phyloP scores from a whole-genome alignment of 2,888 invertebrate species.

The Nycteola revayana region DNA sequence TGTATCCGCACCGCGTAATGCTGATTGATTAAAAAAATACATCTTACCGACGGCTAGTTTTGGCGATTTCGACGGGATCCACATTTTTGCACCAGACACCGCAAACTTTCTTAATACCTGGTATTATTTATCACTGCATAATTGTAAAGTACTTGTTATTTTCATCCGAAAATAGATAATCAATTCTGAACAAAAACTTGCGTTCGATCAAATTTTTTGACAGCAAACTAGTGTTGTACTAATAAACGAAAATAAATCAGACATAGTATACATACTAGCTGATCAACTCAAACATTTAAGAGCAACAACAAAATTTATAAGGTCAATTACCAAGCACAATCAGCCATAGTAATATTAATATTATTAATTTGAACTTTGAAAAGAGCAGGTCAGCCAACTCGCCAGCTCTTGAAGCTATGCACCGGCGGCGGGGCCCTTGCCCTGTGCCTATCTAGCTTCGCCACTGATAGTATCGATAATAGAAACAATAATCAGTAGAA shows the following conservation, averaged over 20 bases:
- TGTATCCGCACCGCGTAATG: slow-evolving; percentile 46
- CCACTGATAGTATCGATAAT: too few species aligned
- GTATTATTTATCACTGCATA: slow-evolving; percentile 29
- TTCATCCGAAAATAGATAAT: slow-evolving; percentile 37
- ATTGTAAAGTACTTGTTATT: slow-evolving; percentile 35
- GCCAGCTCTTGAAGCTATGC: too few species aligned
- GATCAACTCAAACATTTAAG: too few species aligned
- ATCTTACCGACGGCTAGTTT: slow-evolving; percentile 89
- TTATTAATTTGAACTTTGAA: too few species aligned
- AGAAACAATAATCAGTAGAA: too few species aligned
- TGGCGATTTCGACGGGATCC: slow-evolving; percentile 87
- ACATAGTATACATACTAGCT: too few species aligned
- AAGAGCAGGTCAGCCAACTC: too few species aligned
- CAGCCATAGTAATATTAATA: too few species aligned
- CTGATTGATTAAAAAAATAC: slow-evolving; percentile 58
- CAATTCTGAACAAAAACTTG: slow-evolving; percentile 36
- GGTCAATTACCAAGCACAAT: too few species aligned
- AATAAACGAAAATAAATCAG: background rate
- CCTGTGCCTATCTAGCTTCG: too few species aligned
- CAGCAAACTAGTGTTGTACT: slow-evolving; percentile 16
- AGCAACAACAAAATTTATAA: too few species aligned
- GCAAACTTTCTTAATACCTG: slow-evolving; percentile 13
- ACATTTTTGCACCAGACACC: slow-evolving; percentile 74
- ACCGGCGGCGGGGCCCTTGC: too few species aligned
- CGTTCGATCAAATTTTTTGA: slow-evolving; percentile 32